Conservation (phyloP, 2,888 invertebrate species). For the Amaurobius ferox region DNA sequence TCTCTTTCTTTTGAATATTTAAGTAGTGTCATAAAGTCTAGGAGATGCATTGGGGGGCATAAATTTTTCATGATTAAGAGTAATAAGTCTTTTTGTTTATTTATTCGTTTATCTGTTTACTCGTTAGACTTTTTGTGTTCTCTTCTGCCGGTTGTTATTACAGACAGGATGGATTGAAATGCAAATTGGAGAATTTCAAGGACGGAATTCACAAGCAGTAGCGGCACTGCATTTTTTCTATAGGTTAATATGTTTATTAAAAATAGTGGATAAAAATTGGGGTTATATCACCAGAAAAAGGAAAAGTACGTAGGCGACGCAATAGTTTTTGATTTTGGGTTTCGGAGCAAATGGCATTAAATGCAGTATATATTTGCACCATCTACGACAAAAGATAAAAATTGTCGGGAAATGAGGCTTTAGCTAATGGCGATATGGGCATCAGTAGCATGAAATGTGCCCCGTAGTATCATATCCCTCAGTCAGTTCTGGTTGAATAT, state of each 20-base stretch:
- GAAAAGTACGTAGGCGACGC: not conserved
- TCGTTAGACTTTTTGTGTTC: slow-evolving; percentile 16
- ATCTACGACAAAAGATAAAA: too few relatives aligned
- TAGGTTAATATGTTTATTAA: slow-evolving; percentile 9
- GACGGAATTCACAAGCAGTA: not conserved
- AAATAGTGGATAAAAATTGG: not conserved
- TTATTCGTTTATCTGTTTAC: slow-evolving; percentile 15
- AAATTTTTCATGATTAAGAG: slow-evolving; percentile 67
- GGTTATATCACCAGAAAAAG: not conserved
- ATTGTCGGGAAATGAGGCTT: not conserved
- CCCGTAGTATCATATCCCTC: not conserved
- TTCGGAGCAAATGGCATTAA: not conserved
- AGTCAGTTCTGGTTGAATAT: not conserved
- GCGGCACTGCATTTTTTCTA: not conserved
- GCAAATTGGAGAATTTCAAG: slow-evolving; percentile 49
- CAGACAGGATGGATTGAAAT: slow-evolving; percentile 36
- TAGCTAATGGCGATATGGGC: not conserved
- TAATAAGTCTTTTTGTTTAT: slow-evolving; percentile 57
- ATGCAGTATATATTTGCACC: not conserved
- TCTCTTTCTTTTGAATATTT: slow-evolving; percentile 62
- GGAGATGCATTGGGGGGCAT: slow-evolving; percentile 43
- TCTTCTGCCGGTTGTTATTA: not conserved
- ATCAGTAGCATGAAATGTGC: not conserved
- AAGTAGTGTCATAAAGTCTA: slow-evolving; percentile 50
- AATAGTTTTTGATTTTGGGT: not conserved